phyloP scores from a whole-genome alignment of 2,888 invertebrate genomes.

The Pristionchus entomophagus region DNA sequence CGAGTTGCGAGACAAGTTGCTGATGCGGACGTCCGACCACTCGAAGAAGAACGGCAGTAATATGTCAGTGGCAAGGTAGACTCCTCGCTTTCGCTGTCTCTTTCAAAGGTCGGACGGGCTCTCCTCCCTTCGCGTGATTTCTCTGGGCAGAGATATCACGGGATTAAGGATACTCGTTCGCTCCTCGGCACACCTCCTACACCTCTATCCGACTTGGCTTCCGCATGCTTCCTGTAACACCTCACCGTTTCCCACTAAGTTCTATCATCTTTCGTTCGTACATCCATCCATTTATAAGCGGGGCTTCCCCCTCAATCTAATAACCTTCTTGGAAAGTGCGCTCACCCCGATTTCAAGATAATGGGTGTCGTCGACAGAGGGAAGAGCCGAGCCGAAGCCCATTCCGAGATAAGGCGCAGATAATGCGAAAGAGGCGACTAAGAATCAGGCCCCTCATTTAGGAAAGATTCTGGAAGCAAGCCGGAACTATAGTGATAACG shows the following conservation, averaged over 20 bases:
- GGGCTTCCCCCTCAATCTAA: neutral
- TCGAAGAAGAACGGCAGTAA: conserved; percentile 72
- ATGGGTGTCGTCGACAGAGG: conserved; percentile 17
- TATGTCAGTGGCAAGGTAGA: conserved; percentile 74
- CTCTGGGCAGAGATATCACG: no score
- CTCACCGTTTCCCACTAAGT: neutral
- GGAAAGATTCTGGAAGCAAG: neutral
- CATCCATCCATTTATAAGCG: neutral
- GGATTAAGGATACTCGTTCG: no score
- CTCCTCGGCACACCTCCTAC: neutral
- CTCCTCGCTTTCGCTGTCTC: conserved; percentile 46
- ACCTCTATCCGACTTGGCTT: neutral
- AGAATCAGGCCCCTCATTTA: conserved; percentile 27
- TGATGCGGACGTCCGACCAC: conserved; percentile 65
- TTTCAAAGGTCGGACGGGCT: neutral
- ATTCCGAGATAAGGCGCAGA: no score
- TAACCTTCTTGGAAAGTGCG: neutral
- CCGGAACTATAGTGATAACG: no score
- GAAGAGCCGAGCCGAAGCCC: neutral
- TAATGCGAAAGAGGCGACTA: conserved; percentile 12
- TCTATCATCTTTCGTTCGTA: neutral
- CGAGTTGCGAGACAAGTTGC: conserved; percentile 73
- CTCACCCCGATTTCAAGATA: neutral
- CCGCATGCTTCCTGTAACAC: conserved; percentile 32
- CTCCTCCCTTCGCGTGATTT: no score